Evolutionary conservation across 1,140 invertebrate species (phyloP), one percentile per base, ranked within the genome.

Genomic region (Lordiphosa stackelbergi): DNA sequence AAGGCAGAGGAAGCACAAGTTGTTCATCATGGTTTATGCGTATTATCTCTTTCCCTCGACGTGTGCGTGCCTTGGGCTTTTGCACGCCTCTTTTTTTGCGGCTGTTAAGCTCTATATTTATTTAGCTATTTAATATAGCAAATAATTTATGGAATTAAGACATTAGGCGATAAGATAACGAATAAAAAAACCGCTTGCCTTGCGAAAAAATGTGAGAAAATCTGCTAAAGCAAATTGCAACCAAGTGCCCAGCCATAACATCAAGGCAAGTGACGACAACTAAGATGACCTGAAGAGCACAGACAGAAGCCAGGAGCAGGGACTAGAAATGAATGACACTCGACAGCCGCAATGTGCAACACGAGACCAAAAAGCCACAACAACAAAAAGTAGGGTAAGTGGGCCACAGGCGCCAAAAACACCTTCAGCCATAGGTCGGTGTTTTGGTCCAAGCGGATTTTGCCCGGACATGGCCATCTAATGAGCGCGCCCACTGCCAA

Each of bases 301-400:
- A 47, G 35, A 48, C 22, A 31, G 48, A 34, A 49, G 13, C 47
- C 28, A 13, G 11, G n/a, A 35, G 12, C 16, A 24, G 10, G 16
- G 48, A 46, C 42, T 28, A 41, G 38, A 66, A 79, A 68, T 83
- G 72, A 81, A 75, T 81, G 77, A 52, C 71, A 55, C 75, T 79
- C 66, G 75, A 75, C 71, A 71, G 77, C 63, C 71, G 75, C 71
- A 75, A 83, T 72, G 55, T 74, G 77, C 75, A 79, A 83, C 71
- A 75, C 59, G 54, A 66, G 66, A 62, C 53, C 53, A n/a, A 64
- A 43, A 53, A 57, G 51, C 46, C 47, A 35, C 48, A 58, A 63
- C 64, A 56, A 43, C 53, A 53, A 48, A 48, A 69, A 37, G 49
- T 59, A 48, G 61, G 51, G 36, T 24, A 38, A 53, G 40, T 45